These are phyloP conservation scores for Halichoeres trimaculatus DNA, from an alignment of 2,113 vertebrate genomes.

Conservation along the genomic window DNA sequence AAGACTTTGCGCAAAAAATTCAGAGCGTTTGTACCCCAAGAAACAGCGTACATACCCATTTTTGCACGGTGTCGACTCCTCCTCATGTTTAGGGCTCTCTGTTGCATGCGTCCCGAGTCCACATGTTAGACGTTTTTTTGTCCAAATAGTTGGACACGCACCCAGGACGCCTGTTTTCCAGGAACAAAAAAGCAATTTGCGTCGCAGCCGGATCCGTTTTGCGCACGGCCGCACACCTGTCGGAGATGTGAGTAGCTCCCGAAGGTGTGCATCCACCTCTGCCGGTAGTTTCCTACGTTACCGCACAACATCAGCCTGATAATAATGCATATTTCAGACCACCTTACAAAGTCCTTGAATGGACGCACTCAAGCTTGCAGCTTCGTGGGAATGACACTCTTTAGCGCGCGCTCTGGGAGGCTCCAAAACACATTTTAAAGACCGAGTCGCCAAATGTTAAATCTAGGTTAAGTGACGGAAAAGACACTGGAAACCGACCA, in stretches of 20 bases:
- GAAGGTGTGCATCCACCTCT: slow-evolving; percentile 57
- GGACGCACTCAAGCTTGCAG: slow-evolving; percentile 16
- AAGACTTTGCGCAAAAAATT: slow-evolving; percentile 33
- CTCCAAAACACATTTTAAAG: slow-evolving; percentile 22
- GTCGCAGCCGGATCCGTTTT: slow-evolving; percentile 33
- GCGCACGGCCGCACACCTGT: slow-evolving; percentile 72
- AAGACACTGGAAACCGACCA: slow-evolving; percentile 34
- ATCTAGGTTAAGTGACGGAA: slow-evolving; percentile 49
- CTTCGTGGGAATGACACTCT: slow-evolving; percentile 28
- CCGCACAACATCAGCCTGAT: slow-evolving; percentile 51
- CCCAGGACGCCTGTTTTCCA: slow-evolving; percentile 33
- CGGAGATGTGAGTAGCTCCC: slow-evolving; percentile 59
- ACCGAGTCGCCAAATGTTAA: slow-evolving; percentile 62
- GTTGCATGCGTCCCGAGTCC: slow-evolving; percentile 65
- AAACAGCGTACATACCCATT: slow-evolving; percentile 80
- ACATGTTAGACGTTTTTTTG: slow-evolving; percentile 74
- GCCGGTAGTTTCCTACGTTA: slow-evolving; percentile 50
- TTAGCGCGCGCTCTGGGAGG: slow-evolving; percentile 15
- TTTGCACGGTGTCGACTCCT: slow-evolving; percentile 71
- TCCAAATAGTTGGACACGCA: slow-evolving; percentile 59
- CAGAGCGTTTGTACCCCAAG: slow-evolving; percentile 5
- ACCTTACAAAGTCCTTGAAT: slow-evolving; percentile 26
- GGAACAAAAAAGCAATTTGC: slow-evolving; percentile 40
- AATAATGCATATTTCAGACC: slow-evolving; percentile 16
- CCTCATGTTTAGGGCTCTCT: slow-evolving; percentile 71